These are phyloP conservation scores for Rhincodon typus DNA, from an alignment of 2,797 vertebrate genomes.

Conservation along the genomic window DNA sequence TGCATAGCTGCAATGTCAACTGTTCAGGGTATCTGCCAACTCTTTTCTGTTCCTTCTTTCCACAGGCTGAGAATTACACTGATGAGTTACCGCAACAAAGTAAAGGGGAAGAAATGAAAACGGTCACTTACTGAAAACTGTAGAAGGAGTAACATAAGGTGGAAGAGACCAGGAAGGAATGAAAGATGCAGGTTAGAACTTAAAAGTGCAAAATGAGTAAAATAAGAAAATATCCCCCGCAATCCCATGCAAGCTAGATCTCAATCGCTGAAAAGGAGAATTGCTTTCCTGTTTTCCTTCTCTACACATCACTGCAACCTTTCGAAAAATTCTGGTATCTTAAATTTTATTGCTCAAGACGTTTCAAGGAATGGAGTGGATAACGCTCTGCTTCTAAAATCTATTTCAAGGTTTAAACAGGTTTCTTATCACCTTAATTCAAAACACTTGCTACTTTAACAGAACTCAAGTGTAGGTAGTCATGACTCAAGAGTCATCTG, in stretches of 20 bases:
- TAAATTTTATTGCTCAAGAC: neutral
- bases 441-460: neutral
- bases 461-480: neutral
- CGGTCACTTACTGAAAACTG: constrained; percentile 69
- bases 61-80: neutral
- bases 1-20: neutral
- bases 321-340: neutral
- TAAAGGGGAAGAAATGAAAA: constrained; percentile 29
- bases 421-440: neutral
- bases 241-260: neutral
- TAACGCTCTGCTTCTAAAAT: neutral
- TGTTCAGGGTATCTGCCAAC: neutral
- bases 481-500: neutral
- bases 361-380: neutral
- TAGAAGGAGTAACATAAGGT: constrained; percentile 41
- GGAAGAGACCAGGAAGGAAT: constrained; percentile 31
- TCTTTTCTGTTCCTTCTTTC: neutral
- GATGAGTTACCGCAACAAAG: neutral
- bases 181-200: constrained; percentile 32
- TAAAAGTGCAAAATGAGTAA: neutral
- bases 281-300: neutral
- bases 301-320: neutral
- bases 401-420: neutral
- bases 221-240: neutral
- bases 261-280: neutral